Conservation (phyloP, 2,888 invertebrate genomes). For the Thereva unica region DNA sequence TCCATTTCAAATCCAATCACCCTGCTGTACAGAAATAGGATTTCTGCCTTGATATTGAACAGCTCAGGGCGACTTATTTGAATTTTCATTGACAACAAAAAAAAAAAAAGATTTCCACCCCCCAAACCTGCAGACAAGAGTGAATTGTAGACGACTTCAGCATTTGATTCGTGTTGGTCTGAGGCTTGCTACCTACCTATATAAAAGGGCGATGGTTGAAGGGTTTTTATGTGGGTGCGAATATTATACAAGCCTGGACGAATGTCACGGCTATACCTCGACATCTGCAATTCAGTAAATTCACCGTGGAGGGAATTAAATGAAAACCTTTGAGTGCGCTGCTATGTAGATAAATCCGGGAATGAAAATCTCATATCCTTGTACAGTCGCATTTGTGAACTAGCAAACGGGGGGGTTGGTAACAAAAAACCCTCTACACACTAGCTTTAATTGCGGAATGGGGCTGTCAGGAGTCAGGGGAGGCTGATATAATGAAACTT, state of each 20-base stretch:
- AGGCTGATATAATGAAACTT: too few relatives aligned
- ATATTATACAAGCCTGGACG: slow-evolving; percentile 25
- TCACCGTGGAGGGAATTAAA: slow-evolving; percentile 27
- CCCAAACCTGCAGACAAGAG: slow-evolving; percentile 13
- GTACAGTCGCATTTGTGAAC: too few relatives aligned
- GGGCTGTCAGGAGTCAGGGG: too few relatives aligned
- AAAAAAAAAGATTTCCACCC: slow-evolving; percentile 9
- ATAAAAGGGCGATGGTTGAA: not conserved
- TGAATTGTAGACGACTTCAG: slow-evolving; percentile 11
- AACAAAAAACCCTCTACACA: too few relatives aligned
- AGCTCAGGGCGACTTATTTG: slow-evolving; percentile 29
- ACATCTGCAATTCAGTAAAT: slow-evolving; percentile 6
- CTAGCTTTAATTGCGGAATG: too few relatives aligned
- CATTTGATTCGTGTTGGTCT: not conserved
- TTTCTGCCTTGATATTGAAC: slow-evolving; percentile 12
- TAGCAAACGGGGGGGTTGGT: too few relatives aligned
- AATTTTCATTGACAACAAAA: slow-evolving; percentile 26
- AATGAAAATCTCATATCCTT: slow-evolving; percentile 1
- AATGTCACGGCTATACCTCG: slow-evolving; percentile 26
- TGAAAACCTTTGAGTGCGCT: slow-evolving; percentile 35
- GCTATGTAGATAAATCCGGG: slow-evolving; percentile 23
- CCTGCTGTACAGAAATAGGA: slow-evolving; percentile 15
- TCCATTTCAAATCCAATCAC: slow-evolving; percentile 11
- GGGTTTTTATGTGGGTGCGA: slow-evolving; percentile 19
- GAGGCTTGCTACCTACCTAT: not conserved